Conservation (phyloP, 2,113 vertebrate species). For the Acrocephalus kingi region DNA sequence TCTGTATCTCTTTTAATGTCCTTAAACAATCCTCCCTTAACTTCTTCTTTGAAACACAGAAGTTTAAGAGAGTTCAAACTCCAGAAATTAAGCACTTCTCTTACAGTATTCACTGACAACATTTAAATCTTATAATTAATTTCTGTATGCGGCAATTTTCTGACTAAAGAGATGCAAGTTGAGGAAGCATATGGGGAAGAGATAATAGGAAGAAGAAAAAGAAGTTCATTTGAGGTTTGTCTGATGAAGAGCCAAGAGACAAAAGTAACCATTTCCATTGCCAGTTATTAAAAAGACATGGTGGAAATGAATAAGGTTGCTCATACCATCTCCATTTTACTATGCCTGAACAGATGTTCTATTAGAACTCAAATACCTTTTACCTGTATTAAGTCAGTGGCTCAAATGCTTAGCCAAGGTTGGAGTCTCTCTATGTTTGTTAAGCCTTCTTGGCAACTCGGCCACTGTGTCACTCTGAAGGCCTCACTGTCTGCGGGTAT, state of each 20-base stretch:
- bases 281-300: neutral
- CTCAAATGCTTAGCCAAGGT: neutral
- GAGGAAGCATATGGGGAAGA: neutral
- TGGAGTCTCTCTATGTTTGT: neutral
- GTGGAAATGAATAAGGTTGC: neutral
- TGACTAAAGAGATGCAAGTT: neutral
- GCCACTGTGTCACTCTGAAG: neutral
- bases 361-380: neutral
- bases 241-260: neutral
- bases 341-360: neutral
- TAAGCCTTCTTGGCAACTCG: neutral
- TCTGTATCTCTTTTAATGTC: neutral
- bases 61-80: neutral
- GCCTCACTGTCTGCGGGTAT: neutral
- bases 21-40: neutral
- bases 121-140: neutral
- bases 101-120: neutral
- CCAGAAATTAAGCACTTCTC: neutral
- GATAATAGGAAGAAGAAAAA: neutral
- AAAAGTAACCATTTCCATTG: neutral
- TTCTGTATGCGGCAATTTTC: neutral
- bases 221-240: neutral
- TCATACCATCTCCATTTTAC: neutral
- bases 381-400: neutral
- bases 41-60: neutral